These are phyloP conservation scores for Panagrolaimus sp. DNA, from an alignment of 1,140 invertebrate genomes.

Conservation along the genomic window DNA sequence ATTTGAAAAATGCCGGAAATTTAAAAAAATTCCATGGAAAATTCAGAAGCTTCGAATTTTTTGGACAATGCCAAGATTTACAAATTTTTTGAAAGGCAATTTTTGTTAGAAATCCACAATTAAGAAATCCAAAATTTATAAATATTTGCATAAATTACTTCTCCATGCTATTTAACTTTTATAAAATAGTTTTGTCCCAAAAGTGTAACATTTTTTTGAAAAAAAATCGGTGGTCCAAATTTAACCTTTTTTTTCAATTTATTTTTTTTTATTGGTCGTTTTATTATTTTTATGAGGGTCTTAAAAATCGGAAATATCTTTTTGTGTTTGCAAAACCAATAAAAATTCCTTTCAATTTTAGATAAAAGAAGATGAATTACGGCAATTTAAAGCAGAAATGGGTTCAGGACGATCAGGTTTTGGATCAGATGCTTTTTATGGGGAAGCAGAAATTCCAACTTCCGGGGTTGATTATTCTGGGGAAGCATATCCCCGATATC, in stretches of 20 bases:
- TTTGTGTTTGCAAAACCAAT: background rate
- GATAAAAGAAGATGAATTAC: slow-evolving; percentile 10
- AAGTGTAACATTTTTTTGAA: background rate
- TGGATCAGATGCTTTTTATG: background rate
- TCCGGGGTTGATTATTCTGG: background rate
- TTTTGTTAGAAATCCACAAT: background rate
- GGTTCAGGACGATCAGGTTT: background rate
- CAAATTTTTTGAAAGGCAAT: background rate
- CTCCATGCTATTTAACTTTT: too few species aligned
- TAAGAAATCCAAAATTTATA: too few species aligned
- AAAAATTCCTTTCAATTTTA: background rate
- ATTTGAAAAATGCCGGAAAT: too few species aligned
- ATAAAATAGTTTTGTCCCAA: background rate
- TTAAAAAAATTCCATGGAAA: too few species aligned
- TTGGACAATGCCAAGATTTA: background rate
- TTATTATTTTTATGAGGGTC: slow-evolving; percentile 2
- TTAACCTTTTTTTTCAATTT: too few species aligned
- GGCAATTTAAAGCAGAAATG: slow-evolving; percentile 5
- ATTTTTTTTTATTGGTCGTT: background rate
- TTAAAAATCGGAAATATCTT: background rate
- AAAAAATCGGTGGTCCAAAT: background rate
- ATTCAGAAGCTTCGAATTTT: too few species aligned
- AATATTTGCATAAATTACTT: too few species aligned
- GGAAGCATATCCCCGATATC: background rate
- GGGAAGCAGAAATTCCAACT: background rate